Base-by-base conservation (phyloP, 2,888 invertebrate species). In the Drosophila mulleri region DNA sequence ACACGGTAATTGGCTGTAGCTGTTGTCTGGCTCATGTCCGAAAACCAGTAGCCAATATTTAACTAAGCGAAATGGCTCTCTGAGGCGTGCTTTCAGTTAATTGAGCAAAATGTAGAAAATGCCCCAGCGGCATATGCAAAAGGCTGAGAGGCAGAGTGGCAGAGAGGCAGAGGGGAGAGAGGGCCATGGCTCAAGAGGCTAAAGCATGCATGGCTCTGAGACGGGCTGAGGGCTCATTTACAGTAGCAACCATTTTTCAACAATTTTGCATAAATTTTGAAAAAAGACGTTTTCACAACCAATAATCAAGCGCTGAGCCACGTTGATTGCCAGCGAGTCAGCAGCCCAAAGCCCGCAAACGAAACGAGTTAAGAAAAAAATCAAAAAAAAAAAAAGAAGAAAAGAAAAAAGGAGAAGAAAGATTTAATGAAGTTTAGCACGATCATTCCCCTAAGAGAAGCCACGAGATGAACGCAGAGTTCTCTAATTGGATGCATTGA, bases 341-440 rank as follows among this genome's bases (percentile, higher is more conserved):
- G 35, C 62, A 39, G 44, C 35, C 54, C 37, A 45, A 4, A 11
- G 60, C 23, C 63, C 35, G 44, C 52, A 37, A 23, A 65, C 56
- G 65, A 67, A 77, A 77, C 42, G 68, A 71, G 71, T 66, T 58
- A 72, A 67, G 67, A 60, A 71, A 65, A 68, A 56, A 74, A 18
- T 3, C 2, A 72, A 73, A 20, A n/a, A 39, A 16, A 18, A 32
- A n/a, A 41, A 12, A 7, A 12, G 11, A 18, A 52, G 1, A 16
- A 35, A 14, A 37, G 23, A n/a, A 37, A 11, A 12, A 2, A 41
- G 54, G 39, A 26, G 54, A 39, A 26, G 54, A 88, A 86, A 82
- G 82, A 89, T 82, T 90, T 89, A 89, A 89, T 89, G 89, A 89
- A 88, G 89, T 89, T 89, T 89, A 89, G 88, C 89, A 89, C 89